Conservation (phyloP, 2,113 vertebrate species). For the Tretioscincus oriximinensis region DNA sequence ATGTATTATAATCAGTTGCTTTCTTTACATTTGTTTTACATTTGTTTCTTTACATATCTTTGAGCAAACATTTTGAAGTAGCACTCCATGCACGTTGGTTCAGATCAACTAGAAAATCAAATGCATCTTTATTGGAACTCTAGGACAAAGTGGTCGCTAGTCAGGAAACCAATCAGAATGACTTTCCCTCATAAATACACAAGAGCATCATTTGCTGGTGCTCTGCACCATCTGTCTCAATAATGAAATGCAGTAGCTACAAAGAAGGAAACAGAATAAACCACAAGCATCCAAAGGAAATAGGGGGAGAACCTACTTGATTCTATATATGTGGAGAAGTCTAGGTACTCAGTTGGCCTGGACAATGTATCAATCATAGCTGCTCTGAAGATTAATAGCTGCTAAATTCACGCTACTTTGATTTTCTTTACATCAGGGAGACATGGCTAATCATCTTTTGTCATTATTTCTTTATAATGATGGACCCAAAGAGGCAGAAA, state of each 20-base stretch:
- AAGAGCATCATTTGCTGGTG: background rate
- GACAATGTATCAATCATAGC: accelerated
- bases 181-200: background rate
- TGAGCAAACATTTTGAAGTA: background rate
- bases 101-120: background rate
- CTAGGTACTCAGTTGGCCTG: background rate
- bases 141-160: background rate
- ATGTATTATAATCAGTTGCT: background rate
- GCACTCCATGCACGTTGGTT: background rate
- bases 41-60: too few relatives aligned
- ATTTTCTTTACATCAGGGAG: conserved; percentile 16
- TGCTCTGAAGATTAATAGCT: conserved; percentile 24
- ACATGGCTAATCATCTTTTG: background rate
- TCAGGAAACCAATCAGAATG: background rate
- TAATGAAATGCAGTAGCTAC: conserved; percentile 2
- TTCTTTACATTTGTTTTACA: background rate
- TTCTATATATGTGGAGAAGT: conserved; percentile 11
- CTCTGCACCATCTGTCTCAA: background rate
- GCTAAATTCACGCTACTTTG: conserved; percentile 15
- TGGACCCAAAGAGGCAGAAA: background rate
- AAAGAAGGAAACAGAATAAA: conserved; percentile 10
- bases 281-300: background rate
- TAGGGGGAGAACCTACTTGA: background rate
- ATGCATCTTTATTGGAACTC: background rate
- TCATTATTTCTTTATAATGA: background rate